Evolutionary conservation across 2,113 vertebrate genomes (phyloP), one percentile per base, ranked within the genome.

Genomic region (Candoia aspera): DNA sequence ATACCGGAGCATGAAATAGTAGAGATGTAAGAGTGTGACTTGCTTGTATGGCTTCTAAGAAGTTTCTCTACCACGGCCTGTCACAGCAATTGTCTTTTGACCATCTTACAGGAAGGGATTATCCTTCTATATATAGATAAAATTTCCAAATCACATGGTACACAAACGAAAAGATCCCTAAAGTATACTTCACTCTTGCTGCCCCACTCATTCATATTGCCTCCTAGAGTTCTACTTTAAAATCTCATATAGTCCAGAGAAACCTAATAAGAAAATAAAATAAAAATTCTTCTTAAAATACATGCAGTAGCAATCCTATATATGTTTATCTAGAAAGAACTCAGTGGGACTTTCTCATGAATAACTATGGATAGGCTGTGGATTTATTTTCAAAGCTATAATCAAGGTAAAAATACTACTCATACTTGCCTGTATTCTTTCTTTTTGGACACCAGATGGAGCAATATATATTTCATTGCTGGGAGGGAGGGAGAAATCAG

Each of bases 371-470:
- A 54, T 19, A 83, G 12, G 1, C 10, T 59, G 54, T 13, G n/a
- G 15, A n/a, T 79, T 29, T 58, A 37, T 12, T 24, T 88, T 92
- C 29, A 90, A 84, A 11, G 26, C 42, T 59, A 5, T 93, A 54
- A 24, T 91, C 55, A 23, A 55, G 88, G 42, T 42, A 54, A 46
- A 95, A 94, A 73, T 91, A 54, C n/a, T 55, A 46, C 23, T 17
- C 19, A 5, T 92, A 59, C 95, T 33, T 96, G 99, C 99, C 98
- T 99, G 98, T 95, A 99, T 98, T 95, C 98, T 98, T 96, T 99
- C 99, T 95, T 99, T 99, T 93, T 99, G 99, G 90, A 99, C 98
- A 89, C 99, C 99, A 68, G 99, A 99, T 9, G 99, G 99, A 90
- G 99, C 98, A 0, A 99, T 98, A 96, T 98, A 99, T 96, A 99